A percentile compares a stretch with the other conserved stretches of the same genome.
Conservation (phyloP, 2,113 vertebrate genomes). For the Zootoca vivipara region DNA sequence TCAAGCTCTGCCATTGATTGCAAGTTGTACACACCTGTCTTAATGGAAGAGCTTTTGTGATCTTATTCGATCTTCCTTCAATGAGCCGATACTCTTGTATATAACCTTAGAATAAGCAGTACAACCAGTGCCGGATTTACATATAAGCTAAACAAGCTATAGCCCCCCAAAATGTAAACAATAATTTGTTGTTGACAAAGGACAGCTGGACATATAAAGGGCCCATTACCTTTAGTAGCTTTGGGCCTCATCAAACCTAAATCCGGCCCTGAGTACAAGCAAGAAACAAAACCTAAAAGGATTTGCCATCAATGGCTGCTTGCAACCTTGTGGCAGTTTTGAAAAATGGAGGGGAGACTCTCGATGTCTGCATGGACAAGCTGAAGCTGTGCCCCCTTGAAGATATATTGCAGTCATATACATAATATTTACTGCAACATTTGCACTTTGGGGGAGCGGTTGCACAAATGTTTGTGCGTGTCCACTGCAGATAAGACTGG, state of each 20-base stretch:
- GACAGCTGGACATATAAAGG: no score
- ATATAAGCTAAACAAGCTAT: no score
- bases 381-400: not conserved
- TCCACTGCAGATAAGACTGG: not conserved
- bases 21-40: not conserved
- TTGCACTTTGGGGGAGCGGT: not conserved
- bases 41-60: not conserved
- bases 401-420: not conserved
- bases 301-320: not conserved
- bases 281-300: no score
- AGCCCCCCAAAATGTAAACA: no score
- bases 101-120: not conserved
- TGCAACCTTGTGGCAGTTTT: not conserved
- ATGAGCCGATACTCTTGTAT: no score
- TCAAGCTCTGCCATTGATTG: not conserved
- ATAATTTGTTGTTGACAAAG: no score
- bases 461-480: not conserved
- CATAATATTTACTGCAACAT: not conserved
- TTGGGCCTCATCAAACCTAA: no score
- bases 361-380: not conserved
- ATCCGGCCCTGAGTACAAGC: no score
- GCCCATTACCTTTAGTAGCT: no score
- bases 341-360: not conserved
- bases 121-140: no score
- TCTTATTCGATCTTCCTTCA: not conserved